Evolutionary conservation across 1,140 invertebrate species (phyloP).

Genomic region (Zaprionus africanus): DNA sequence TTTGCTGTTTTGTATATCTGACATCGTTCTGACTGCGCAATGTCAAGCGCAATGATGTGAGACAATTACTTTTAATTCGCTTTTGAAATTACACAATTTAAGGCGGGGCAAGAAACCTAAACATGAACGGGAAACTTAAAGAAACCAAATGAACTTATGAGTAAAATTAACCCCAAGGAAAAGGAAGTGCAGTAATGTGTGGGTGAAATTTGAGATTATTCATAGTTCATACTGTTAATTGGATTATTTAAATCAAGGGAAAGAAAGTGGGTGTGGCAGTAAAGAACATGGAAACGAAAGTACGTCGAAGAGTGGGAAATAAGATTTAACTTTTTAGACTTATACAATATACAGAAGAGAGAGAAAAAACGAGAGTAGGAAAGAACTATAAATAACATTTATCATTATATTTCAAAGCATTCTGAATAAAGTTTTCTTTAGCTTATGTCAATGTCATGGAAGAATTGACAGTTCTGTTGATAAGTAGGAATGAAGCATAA

Average conservation of each 20-base stretch:
- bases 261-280: no score
- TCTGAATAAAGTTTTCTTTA: no score
- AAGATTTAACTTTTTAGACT: no score
- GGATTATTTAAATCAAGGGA: not conserved
- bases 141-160: not conserved
- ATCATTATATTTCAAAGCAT: no score
- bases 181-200: not conserved
- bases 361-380: no score
- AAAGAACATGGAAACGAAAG: no score
- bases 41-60: slow-evolving; percentile 78
- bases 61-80: slow-evolving; percentile 73
- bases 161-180: not conserved
- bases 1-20: slow-evolving; percentile 20
- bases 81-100: slow-evolving; percentile 53
- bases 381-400: no score
- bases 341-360: no score
- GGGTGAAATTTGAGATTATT: not conserved
- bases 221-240: not conserved
- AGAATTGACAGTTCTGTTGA: no score
- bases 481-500: no score
- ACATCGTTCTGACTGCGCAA: slow-evolving; percentile 46
- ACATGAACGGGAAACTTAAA: not conserved
- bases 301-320: no score
- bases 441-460: no score
- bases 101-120: not conserved